Conservation (phyloP, 2,113 vertebrate species). For the Cisticola juncidis region DNA sequence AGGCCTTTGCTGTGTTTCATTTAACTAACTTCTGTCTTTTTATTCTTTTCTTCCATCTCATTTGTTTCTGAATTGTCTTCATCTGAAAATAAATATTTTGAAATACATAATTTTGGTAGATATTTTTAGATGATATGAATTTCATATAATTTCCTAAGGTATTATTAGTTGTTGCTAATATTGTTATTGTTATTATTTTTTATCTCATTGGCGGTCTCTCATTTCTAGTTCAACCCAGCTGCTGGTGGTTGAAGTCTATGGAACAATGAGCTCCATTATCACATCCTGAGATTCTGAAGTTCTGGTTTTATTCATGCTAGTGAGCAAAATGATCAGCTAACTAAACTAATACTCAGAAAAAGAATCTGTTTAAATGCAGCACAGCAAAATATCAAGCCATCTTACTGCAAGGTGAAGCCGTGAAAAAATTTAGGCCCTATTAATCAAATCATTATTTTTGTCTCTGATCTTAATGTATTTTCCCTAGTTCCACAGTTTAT, state of each 20-base stretch:
- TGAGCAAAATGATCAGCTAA: background rate
- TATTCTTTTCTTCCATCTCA: background rate
- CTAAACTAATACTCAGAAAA: background rate
- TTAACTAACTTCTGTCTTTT: background rate
- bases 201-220: background rate
- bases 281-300: background rate
- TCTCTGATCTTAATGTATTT: background rate
- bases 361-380: background rate
- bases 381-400: background rate
- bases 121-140: background rate
- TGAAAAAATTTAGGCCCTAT: background rate
- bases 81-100: background rate
- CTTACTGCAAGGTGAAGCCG: background rate
- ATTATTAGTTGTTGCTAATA: background rate
- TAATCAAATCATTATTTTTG: background rate
- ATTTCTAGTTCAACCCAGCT: background rate
- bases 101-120: background rate
- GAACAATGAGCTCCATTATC: background rate
- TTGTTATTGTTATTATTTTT: background rate
- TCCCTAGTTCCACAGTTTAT: background rate
- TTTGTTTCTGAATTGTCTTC: background rate
- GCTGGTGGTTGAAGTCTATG: background rate
- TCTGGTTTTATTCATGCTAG: background rate
- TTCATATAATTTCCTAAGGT: background rate
- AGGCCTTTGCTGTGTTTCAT: background rate